Conservation (phyloP, 2,797 vertebrate species). For the Enteromius paludinosus region DNA sequence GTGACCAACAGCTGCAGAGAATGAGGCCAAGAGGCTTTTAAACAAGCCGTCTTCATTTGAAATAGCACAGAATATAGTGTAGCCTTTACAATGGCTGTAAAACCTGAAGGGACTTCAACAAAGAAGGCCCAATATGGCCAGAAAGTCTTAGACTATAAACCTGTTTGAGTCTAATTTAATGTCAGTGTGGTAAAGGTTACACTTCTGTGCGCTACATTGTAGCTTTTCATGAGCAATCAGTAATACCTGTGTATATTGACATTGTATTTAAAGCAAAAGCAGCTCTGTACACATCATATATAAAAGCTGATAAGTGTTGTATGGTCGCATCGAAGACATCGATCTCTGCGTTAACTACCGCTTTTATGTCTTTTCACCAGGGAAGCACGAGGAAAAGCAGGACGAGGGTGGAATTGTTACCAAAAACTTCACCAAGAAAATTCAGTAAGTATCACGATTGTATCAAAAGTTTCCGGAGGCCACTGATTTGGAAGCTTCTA, state of each 20-base stretch:
- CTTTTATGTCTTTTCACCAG: conserved; percentile 70
- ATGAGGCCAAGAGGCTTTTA: conserved; percentile 15
- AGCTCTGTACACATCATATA: background rate
- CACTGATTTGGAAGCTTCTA: conserved; percentile 10
- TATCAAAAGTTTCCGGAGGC: background rate
- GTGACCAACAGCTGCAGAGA: conserved; percentile 50
- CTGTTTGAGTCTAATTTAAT: background rate
- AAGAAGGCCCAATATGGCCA: background rate
- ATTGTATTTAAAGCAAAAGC: conserved; percentile 13
- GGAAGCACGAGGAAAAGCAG: conserved; percentile 97
- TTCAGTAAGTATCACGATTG: conserved; percentile 87
- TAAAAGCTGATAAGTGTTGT: background rate
- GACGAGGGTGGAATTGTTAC: conserved; percentile 96
- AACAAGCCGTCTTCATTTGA: background rate
- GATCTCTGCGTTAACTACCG: conserved; percentile 10
- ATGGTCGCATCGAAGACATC: background rate
- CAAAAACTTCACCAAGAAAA: conserved; percentile 99
- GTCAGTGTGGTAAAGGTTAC: conserved; percentile 11
- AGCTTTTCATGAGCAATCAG: conserved; percentile 2
- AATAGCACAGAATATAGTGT: background rate
- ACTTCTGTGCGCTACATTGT: background rate
- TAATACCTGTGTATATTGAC: background rate
- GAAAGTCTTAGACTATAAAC: conserved; percentile 1
- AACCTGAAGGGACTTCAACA: background rate
- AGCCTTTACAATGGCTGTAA: background rate